Base-by-base conservation (phyloP, 2,888 invertebrate species). In the Liopterus haemorrhoidalis region DNA sequence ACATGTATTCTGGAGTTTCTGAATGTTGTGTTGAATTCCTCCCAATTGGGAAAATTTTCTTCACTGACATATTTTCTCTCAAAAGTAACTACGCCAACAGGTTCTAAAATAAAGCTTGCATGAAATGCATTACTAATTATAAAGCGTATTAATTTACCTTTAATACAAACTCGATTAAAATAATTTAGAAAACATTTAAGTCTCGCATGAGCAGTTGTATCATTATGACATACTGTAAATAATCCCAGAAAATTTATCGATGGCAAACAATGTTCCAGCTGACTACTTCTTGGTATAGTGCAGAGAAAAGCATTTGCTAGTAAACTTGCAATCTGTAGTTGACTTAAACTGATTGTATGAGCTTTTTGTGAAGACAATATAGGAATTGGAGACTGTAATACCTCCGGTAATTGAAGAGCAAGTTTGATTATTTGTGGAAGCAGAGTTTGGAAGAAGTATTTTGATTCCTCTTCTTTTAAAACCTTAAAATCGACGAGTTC, bases 291-390 rank as follows among this genome's bases (percentile, higher is more conserved):
- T 0, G 95, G 93, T 70, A 89, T 95, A 22, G 95, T 95, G 65
- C 93, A 94, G 56, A 97, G 82, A 69, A 97, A 96, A 9, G 91
- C 94, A 70, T 96, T 94, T 0, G 95, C 93, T 49, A 97, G 66
- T 40, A 97, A 69, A 58, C 83, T 82, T 0, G 90, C 81, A 41
- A 90, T 81, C 71, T 96, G 96, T 40, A 81, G 70, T 60, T 89
- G 88, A 37, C 81, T 83, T 38, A 81, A 55, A 41, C 78, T 79
- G 11, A 85, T 63, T 5, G 72, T 70, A 48, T 65, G 67, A 50
- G 72, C 75, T 35, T 68, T 68, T 32, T 75, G 72, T 49, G 74
- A 81, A 69, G 79, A 84, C 9, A 95, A 69, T 37, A 94, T 67
- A n/a, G 92, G 93, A 57, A 94, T 78, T 2, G 85, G 79, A 27